These are phyloP conservation scores for Ligdia adustata DNA, from an alignment of 2,888 invertebrate genomes.

Conservation along the genomic window DNA sequence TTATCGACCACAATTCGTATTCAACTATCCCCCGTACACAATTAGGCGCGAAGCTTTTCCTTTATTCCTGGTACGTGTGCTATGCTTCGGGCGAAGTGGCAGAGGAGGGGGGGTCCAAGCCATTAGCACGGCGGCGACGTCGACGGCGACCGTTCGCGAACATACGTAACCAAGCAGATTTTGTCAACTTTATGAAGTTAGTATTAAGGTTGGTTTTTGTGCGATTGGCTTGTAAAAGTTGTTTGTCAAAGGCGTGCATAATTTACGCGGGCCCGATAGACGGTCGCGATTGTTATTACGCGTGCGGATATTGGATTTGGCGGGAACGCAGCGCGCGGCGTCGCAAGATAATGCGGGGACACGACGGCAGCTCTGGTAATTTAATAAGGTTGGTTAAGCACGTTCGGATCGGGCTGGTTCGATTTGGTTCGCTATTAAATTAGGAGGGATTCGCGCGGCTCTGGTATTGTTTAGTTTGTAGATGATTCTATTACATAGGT, in stretches of 20 bases:
- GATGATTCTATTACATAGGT: conserved; percentile 11
- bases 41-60: conserved; percentile 66
- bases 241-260: conserved; percentile 66
- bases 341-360: conserved; percentile 61
- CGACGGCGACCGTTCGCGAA: conserved; percentile 65
- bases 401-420: conserved; percentile 33
- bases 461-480: conserved; percentile 13
- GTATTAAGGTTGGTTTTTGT: conserved; percentile 42
- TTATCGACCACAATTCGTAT: conserved; percentile 51
- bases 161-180: conserved; percentile 34
- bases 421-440: conserved; percentile 38
- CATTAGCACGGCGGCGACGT: conserved; percentile 72
- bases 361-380: conserved; percentile 39
- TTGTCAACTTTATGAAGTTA: background rate
- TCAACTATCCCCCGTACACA: conserved; percentile 58
- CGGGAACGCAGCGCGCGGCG: conserved; percentile 59
- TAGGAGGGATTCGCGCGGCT: conserved; percentile 31
- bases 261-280: conserved; percentile 82
- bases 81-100: conserved; percentile 50
- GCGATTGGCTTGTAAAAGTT: conserved; percentile 22
- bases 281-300: conserved; percentile 81
- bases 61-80: conserved; percentile 71
- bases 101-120: conserved; percentile 61
- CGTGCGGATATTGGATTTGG: conserved; percentile 81
- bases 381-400: conserved; percentile 44